Evolutionary conservation across 2,113 vertebrate species (phyloP).

Genomic region (Silurus asotus): DNA sequence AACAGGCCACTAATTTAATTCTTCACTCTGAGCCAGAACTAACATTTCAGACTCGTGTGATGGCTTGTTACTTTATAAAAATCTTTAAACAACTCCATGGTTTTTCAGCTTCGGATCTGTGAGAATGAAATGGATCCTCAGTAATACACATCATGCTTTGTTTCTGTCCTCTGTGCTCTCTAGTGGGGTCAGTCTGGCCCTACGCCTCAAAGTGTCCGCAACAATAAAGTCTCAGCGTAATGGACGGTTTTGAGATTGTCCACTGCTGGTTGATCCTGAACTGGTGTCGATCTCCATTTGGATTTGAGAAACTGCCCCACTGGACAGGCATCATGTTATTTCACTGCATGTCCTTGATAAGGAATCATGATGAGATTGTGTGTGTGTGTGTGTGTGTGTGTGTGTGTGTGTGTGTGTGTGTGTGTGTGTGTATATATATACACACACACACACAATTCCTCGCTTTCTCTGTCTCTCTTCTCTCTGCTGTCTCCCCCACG

Average conservation of each 20-base stretch:
- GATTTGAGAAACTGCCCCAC: neutral
- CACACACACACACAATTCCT: no score
- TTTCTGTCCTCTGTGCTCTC: neutral
- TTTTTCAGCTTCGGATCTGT: neutral
- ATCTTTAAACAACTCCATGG: no score
- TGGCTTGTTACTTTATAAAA: neutral
- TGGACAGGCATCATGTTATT: neutral
- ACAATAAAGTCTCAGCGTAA: neutral
- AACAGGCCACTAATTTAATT: neutral
- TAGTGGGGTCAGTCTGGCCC: neutral
- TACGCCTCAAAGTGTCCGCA: neutral
- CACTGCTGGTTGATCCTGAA: neutral
- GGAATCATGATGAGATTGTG: neutral
- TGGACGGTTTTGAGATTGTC: neutral
- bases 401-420: no score
- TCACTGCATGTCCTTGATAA: neutral
- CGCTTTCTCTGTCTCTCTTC: neutral
- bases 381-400: no score
- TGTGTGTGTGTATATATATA: no score
- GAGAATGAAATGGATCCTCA: no score
- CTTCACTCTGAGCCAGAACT: neutral
- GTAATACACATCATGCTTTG: no score
- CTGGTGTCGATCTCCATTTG: neutral
- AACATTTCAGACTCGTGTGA: neutral
- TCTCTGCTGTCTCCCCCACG: neutral